Evolutionary conservation across 2,113 vertebrate species (phyloP), one percentile per base, ranked within the genome.

Genomic region (Dermatemys mawii): DNA sequence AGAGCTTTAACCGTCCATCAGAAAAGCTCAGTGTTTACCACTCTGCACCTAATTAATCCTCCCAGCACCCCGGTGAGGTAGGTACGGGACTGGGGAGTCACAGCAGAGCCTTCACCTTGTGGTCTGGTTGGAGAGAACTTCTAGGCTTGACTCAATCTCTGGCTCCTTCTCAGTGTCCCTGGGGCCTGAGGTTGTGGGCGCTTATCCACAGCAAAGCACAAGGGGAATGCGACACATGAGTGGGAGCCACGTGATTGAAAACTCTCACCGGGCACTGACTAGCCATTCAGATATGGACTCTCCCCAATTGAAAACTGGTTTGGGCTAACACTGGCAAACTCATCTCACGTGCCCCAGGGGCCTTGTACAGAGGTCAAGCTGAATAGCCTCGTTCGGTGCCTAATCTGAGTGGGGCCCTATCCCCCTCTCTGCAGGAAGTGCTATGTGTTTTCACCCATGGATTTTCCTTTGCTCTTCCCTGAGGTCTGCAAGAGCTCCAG

Each of bases 61-160:
- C 0, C 0, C 21, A 50, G 44, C 79, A 83, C 38, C 41, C 60
- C 51, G 3, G 5, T 2, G 41, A 67, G 80, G 11, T 2, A 21
- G 57, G 13, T 13, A 73, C 12, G 80, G 46, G 44, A 48, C 2
- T 9, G 60, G 32, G 32, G 3, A 92, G 8, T 5, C 1, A 5
- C 19, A 1, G 0, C 27, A 3, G 2, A 3, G 6, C 12, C 75
- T 5, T 35, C 29, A 86, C 53, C 19, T 4, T 63, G 6, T 29
- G 29, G 13, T 35, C 13, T 29, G 29, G 13, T 35, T 63, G 21
- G 24, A 55, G 54, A 55, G 54, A 11, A 14, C 51, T 13, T 27
- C n/a, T 81, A 92, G 11, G 73, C 29, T 76, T 16, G 51, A 1
- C 1, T 60, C 41, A 46, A 81, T 10, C 8, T 27, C 54, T 26